These are phyloP conservation scores for Aegotheles bennettii DNA, from an alignment of 2,113 vertebrate species.

Conservation along the genomic window DNA sequence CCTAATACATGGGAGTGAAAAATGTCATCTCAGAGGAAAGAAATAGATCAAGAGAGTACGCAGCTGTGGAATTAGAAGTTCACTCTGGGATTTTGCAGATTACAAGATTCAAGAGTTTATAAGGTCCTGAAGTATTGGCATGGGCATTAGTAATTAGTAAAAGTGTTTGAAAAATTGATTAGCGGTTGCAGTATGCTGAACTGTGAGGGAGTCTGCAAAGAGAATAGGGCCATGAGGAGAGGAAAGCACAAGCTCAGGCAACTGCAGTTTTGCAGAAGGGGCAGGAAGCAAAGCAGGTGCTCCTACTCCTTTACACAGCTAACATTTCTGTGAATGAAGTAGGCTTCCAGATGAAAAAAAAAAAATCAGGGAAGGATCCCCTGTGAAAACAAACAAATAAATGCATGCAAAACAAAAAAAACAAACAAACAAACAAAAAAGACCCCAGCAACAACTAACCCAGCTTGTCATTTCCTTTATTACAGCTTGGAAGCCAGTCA, in stretches of 20 bases:
- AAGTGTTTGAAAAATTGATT: neutral
- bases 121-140: neutral
- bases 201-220: neutral
- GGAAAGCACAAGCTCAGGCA: neutral
- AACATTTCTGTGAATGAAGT: neutral
- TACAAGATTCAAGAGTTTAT: neutral
- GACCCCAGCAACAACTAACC: neutral
- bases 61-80: neutral
- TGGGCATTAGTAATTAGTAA: neutral
- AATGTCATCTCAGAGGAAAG: neutral
- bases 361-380: neutral
- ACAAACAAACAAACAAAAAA: neutral
- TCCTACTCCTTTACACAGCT: neutral
- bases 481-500: neutral
- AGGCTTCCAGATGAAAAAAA: neutral
- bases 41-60: neutral
- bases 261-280: neutral
- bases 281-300: neutral
- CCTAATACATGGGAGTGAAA: neutral
- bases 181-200: neutral
- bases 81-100: neutral
- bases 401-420: neutral
- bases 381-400: neutral
- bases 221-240: neutral
- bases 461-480: constrained; percentile 15